A percentile compares a stretch with the other conserved stretches of the same genome.
These are phyloP conservation scores for Sweltsa coloradensis DNA, from an alignment of 1,140 invertebrate species.

Conservation along the genomic window DNA sequence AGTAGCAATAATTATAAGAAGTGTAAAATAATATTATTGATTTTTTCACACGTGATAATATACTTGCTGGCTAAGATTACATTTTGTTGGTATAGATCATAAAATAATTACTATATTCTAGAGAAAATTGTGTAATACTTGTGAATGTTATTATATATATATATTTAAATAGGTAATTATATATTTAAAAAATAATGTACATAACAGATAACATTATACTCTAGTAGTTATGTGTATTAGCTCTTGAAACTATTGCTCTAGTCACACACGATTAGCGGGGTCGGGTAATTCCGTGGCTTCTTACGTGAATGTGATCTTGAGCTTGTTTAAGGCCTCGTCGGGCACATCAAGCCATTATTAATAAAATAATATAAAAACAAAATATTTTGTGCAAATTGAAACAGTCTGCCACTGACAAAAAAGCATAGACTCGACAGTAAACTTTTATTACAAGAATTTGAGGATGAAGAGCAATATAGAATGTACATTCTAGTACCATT, in stretches of 20 bases:
- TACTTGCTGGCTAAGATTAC: conserved; percentile 6
- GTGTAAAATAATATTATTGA: conserved; percentile 2
- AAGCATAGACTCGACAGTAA: background rate
- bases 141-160: conserved; percentile 7
- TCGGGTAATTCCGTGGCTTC: conserved; percentile 5
- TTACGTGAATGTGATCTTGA: conserved; percentile 1
- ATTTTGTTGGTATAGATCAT: conserved; percentile 1
- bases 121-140: conserved; percentile 4
- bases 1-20: conserved; percentile 11
- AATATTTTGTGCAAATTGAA: conserved; percentile 2
- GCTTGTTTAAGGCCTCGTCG: background rate
- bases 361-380: background rate
- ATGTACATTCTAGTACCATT: conserved; percentile 4
- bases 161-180: conserved; percentile 2
- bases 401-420: background rate
- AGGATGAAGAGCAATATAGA: background rate
- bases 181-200: conserved; percentile 8
- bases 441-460: background rate
- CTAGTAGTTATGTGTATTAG: conserved; percentile 6
- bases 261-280: background rate
- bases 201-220: conserved; percentile 2
- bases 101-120: conserved; percentile 1
- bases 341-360: conserved; percentile 3
- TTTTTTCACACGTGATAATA: conserved; percentile 8
- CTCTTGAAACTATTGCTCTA: background rate